phyloP scores from a whole-genome alignment of 1,140 invertebrate species.

The Seison nebaliae region DNA sequence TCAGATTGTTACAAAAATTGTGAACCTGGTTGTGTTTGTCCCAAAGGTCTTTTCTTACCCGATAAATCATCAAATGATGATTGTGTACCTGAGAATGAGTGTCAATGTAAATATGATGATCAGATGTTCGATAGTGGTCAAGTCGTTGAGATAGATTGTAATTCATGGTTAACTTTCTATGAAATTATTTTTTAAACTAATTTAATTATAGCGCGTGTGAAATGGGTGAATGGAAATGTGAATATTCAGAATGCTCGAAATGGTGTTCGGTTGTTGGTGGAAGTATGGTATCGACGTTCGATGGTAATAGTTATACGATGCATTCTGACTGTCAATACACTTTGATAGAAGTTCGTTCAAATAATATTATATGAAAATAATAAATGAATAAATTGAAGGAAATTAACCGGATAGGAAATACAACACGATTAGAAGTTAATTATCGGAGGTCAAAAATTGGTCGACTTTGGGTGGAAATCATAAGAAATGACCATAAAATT shows the following conservation, averaged over 20 bases:
- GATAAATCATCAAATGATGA: conserved; percentile 10
- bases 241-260: conserved; percentile 21
- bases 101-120: conserved; percentile 15
- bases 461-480: too few relatives aligned
- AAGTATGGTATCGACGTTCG: conserved; percentile 15
- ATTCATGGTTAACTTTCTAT: conserved; percentile 15
- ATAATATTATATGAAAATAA: background rate
- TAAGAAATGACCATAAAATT: too few relatives aligned
- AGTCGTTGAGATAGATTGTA: conserved; percentile 14
- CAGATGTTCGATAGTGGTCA: conserved; percentile 9
- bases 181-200: background rate
- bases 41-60: conserved; percentile 3
- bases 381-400: background rate
- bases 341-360: conserved; percentile 11
- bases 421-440: too few relatives aligned
- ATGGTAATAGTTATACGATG: conserved; percentile 14
- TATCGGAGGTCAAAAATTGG: too few relatives aligned
- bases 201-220: background rate
- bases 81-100: conserved; percentile 14
- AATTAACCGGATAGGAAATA: conserved; percentile 3
- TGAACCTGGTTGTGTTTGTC: conserved; percentile 16
- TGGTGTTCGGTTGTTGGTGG: conserved; percentile 37
- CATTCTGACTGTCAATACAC: conserved; percentile 13
- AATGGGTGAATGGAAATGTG: too few relatives aligned
- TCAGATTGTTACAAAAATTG: conserved; percentile 14